A percentile compares a stretch with the other conserved stretches of the same genome.
These are phyloP conservation scores for Pandemis corylana DNA, from an alignment of 2,888 invertebrate species.

Conservation along the genomic window DNA sequence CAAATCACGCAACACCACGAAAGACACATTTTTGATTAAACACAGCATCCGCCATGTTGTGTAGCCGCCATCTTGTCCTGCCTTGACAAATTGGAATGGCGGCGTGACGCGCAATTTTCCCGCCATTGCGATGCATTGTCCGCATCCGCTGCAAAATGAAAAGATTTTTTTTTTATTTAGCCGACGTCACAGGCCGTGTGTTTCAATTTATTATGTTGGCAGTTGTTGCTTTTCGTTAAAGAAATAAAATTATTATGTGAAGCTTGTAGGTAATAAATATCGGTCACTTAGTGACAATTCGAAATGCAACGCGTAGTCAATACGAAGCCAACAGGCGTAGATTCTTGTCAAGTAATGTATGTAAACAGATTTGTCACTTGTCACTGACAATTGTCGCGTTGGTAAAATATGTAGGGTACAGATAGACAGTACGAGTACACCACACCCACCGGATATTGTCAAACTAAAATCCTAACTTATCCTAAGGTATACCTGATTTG, in stretches of 20 bases:
- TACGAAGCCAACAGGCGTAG: too few relatives aligned
- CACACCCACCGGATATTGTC: too few relatives aligned
- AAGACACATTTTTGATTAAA: conserved; percentile 83
- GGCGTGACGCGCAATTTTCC: conserved; percentile 85
- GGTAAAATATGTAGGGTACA: too few relatives aligned
- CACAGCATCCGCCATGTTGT: conserved; percentile 77
- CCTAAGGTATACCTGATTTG: too few relatives aligned
- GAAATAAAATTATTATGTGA: conserved; percentile 45
- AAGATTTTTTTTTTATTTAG: conserved; percentile 74
- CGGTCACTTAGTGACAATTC: too few relatives aligned
- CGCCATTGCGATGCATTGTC: conserved; percentile 71
- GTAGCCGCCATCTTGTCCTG: conserved; percentile 80
- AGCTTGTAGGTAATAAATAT: background rate
- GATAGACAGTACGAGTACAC: too few relatives aligned
- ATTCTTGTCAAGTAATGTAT: too few relatives aligned
- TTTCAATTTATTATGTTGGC: conserved; percentile 45
- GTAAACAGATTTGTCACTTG: too few relatives aligned
- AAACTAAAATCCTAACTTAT: too few relatives aligned
- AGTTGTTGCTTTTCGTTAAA: conserved; percentile 66
- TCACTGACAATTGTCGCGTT: too few relatives aligned
- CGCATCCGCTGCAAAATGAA: conserved; percentile 83
- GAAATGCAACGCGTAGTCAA: too few relatives aligned
- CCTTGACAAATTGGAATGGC: conserved; percentile 84
- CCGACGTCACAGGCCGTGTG: conserved; percentile 65
- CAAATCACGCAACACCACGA: conserved; percentile 46